Percentiles rank a stretch among this genome's conserved stretches.
Evolutionary conservation across 64 coral and sea anemone genomes (phyloP).

Genomic region (Platygyra sinensis): DNA sequence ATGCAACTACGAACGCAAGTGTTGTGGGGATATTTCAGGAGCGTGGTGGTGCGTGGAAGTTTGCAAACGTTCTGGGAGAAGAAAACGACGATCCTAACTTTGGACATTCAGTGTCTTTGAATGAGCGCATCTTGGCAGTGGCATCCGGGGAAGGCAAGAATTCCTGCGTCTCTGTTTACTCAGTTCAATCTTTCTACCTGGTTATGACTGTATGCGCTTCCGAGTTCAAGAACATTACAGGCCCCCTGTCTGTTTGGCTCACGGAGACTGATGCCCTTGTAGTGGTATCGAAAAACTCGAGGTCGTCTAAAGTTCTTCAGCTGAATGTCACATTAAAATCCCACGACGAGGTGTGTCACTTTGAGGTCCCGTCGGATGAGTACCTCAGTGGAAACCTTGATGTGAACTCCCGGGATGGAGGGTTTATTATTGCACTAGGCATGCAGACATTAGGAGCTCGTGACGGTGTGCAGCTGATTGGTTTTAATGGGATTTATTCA

Average conservation of each 20-base stretch:
- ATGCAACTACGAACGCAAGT: conserved; percentile 14
- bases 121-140: conserved; percentile 53
- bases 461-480: conserved; percentile 56
- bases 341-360: neutral
- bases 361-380: neutral
- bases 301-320: conserved; percentile 6
- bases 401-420: conserved; percentile 31
- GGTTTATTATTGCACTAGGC: conserved; percentile 54
- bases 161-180: conserved; percentile 29
- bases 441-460: conserved; percentile 55
- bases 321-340: conserved; percentile 20
- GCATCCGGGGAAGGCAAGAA: neutral
- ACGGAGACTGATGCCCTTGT: conserved; percentile 40
- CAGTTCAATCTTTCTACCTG: neutral
- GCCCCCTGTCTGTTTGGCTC: conserved; percentile 15
- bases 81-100: conserved; percentile 34
- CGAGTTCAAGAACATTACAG: conserved; percentile 1
- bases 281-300: conserved; percentile 38
- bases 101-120: conserved; percentile 50
- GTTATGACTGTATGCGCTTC: conserved; percentile 27
- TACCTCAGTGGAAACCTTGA: conserved; percentile 57
- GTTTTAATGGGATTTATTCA: conserved; percentile 45
- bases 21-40: conserved; percentile 78
- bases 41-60: conserved; percentile 39
- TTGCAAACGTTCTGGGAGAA: conserved; percentile 27